Conservation (phyloP, 64 coral and sea anemone species). For the Porites lutea region DNA sequence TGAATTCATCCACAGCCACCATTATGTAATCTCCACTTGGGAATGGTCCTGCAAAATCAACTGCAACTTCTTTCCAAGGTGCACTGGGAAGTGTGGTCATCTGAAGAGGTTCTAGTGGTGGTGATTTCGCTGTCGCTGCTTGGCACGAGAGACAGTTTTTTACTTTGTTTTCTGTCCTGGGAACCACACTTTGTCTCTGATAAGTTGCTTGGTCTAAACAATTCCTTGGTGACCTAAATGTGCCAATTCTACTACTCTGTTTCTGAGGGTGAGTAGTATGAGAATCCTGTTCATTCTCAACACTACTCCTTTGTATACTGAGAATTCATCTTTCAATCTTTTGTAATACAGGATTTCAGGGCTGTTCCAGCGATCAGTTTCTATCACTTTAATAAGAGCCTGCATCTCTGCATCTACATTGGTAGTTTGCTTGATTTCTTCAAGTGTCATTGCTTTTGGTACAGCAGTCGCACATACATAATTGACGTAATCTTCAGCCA, state of each 20-base stretch:
- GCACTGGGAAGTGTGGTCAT: conserved; percentile 30
- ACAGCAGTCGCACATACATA: conserved; percentile 39
- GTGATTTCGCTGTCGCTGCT: conserved; percentile 16
- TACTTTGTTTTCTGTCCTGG: conserved; percentile 42
- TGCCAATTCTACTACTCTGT: conserved; percentile 14
- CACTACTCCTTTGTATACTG: conserved; percentile 21
- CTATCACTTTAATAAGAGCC: conserved; percentile 24
- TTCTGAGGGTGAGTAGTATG: conserved; percentile 1
- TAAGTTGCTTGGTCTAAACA: conserved; percentile 35
- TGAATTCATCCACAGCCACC: conserved; percentile 45
- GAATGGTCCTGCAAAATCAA: conserved; percentile 41
- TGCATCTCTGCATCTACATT: neutral
- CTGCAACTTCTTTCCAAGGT: conserved; percentile 49
- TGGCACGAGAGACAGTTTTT: conserved; percentile 41
- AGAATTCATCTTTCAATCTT: conserved; percentile 35
- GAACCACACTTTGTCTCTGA: conserved; percentile 43
- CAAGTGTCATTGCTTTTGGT: conserved; percentile 66
- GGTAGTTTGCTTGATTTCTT: conserved; percentile 25
- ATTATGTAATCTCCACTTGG: conserved; percentile 32
- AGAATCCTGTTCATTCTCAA: conserved; percentile 19
- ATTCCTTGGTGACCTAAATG: conserved; percentile 39
- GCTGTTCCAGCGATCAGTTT: conserved; percentile 6
- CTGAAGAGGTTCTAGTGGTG: conserved; percentile 8
- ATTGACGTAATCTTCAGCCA: conserved; percentile 60
- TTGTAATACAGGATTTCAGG: neutral